These are phyloP conservation scores for Maniola jurtina DNA, from an alignment of 1,140 invertebrate genomes.

Conservation along the genomic window DNA sequence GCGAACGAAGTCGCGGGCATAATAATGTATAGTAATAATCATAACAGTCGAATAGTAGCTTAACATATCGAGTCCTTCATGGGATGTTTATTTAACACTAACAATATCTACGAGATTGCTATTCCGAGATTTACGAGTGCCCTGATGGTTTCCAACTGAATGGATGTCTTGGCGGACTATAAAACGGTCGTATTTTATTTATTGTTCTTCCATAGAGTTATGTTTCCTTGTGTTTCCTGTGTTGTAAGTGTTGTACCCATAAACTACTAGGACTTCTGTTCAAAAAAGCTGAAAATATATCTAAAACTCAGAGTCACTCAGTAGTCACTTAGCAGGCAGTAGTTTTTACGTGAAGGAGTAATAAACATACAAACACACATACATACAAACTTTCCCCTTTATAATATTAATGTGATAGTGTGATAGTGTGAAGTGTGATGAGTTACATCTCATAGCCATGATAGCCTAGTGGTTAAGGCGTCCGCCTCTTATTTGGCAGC, in stretches of 20 bases:
- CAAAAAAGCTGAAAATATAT: background rate
- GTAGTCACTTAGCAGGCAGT: too few species aligned
- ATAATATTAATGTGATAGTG: too few species aligned
- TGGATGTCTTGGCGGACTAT: constrained; percentile 40
- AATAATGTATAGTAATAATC: background rate
- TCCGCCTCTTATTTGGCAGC: too few species aligned
- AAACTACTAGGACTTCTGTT: background rate
- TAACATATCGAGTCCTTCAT: constrained; percentile 9
- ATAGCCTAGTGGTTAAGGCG: too few species aligned
- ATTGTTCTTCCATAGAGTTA: constrained; percentile 26
- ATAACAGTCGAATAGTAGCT: background rate
- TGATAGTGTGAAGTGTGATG: too few species aligned
- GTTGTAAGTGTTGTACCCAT: constrained; percentile 1
- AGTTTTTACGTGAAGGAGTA: too few species aligned
- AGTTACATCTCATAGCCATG: too few species aligned
- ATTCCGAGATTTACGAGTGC: constrained; percentile 49
- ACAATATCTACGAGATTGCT: constrained; percentile 35
- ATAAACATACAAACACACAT: too few species aligned
- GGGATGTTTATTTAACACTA: constrained; percentile 27
- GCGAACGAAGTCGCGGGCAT: too few species aligned
- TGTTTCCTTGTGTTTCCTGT: constrained; percentile 51
- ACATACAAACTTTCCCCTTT: too few species aligned
- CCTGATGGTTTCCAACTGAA: constrained; percentile 46
- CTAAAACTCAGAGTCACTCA: too few species aligned
- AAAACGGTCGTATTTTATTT: constrained; percentile 38